phyloP scores from a whole-genome alignment of 2,888 invertebrate species.

The Metallyticus violacea region DNA sequence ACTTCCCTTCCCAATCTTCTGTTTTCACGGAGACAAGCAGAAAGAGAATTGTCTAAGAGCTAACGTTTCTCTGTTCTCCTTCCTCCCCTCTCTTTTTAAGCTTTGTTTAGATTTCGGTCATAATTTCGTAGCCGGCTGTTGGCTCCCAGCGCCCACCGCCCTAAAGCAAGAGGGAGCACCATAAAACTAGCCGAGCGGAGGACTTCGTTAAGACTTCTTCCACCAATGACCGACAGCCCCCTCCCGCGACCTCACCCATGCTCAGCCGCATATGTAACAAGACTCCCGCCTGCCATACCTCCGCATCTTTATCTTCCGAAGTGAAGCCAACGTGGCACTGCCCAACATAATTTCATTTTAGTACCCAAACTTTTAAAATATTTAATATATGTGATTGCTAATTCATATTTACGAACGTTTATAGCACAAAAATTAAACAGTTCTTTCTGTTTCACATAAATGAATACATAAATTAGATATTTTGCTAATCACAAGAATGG shows the following conservation, averaged over 20 bases:
- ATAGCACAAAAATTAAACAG: no score
- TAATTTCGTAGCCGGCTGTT: not conserved
- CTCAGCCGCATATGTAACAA: not conserved
- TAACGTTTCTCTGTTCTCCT: not conserved
- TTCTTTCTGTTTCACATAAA: no score
- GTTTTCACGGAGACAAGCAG: not conserved
- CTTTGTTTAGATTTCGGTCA: constrained; percentile 1
- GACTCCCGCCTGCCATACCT: not conserved
- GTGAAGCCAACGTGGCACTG: no score
- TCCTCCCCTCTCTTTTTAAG: not conserved
- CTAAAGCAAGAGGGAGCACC: not conserved
- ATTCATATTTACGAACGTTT: no score
- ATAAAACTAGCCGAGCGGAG: not conserved
- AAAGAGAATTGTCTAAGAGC: not conserved
- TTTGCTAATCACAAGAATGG: no score
- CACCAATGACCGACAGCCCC: not conserved
- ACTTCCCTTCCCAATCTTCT: not conserved
- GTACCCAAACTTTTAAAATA: no score
- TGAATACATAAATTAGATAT: no score
- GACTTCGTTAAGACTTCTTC: not conserved
- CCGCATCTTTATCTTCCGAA: constrained; percentile 8
- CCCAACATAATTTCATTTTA: no score
- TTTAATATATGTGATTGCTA: no score
- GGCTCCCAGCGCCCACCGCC: not conserved
- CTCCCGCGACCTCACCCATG: no score